A percentile compares a stretch with the other conserved stretches of the same genome.
Evolutionary conservation across 2,797 vertebrate species (phyloP).

Genomic region (Melanogrammus aeglefinus): DNA sequence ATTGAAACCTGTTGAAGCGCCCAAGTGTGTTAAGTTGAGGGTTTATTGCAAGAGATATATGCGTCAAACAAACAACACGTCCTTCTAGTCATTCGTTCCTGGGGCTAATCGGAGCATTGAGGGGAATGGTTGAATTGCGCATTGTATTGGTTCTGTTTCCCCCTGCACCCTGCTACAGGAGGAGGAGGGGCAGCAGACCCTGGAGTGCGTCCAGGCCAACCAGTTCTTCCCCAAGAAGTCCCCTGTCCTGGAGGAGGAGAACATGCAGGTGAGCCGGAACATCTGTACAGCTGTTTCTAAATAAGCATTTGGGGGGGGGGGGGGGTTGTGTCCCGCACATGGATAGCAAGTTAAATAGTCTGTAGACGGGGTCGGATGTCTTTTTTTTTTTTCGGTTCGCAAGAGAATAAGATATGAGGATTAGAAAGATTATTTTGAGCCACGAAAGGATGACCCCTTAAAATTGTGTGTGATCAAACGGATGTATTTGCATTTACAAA

Average conservation of each 20-base stretch:
- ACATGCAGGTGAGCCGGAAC: slow-evolving; percentile 84
- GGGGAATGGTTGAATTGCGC: not conserved
- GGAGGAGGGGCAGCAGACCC: slow-evolving; percentile 91
- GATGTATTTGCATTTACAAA: not conserved
- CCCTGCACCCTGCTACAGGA: slow-evolving; percentile 77
- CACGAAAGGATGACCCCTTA: no score
- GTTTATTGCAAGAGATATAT: not conserved
- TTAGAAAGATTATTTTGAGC: no score
- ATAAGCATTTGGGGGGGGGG: not conserved
- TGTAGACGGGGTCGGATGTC: not conserved
- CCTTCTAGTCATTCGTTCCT: no score
- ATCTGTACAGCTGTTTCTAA: not conserved
- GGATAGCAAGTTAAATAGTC: slow-evolving; percentile 25
- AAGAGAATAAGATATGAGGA: no score
- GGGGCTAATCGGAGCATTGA: not conserved
- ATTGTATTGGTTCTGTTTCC: not conserved
- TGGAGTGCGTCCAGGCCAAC: slow-evolving; percentile 97
- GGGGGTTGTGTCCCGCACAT: slow-evolving; percentile 14
- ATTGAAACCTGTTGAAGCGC: no score
- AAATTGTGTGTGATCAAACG: not conserved
- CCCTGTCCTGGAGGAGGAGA: slow-evolving; percentile 92
- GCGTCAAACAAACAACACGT: not conserved
- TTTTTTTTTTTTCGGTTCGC: no score
- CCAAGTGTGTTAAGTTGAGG: not conserved
- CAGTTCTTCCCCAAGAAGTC: slow-evolving; percentile 97